Conservation (phyloP, 2,113 vertebrate species). For the Galemys pyrenaicus region DNA sequence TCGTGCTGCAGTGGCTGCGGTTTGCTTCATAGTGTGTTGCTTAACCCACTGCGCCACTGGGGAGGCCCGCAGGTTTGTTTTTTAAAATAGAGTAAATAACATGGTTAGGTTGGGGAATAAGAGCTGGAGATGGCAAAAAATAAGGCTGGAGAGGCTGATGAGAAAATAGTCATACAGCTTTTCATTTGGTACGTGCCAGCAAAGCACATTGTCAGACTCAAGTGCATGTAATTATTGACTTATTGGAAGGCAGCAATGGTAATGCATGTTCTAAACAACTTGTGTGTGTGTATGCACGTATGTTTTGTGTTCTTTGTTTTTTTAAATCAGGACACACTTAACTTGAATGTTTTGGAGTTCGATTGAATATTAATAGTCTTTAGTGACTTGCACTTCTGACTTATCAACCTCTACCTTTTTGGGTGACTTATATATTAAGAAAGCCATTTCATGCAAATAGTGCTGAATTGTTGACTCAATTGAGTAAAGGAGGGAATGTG, state of each 20-base stretch:
- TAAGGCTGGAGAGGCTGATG: background rate
- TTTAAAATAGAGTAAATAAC: background rate
- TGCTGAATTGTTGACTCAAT: background rate
- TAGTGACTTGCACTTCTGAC: background rate
- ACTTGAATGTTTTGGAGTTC: background rate
- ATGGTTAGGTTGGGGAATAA: background rate
- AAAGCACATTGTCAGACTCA: background rate
- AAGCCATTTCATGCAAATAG: background rate
- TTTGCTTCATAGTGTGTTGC: too few species aligned
- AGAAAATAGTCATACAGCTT: background rate
- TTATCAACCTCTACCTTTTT: background rate
- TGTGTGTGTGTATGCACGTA: background rate
- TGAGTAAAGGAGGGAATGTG: background rate
- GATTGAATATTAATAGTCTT: background rate
- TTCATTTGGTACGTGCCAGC: background rate
- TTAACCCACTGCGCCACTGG: too few species aligned
- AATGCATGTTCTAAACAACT: background rate
- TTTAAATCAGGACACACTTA: background rate
- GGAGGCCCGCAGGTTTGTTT: too few species aligned
- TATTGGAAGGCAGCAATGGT: background rate
- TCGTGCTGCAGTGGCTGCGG: too few species aligned
- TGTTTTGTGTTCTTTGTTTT: background rate
- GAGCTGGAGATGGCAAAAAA: background rate
- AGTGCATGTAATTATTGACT: background rate
- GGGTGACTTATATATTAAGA: background rate